Conservation (phyloP, 2,113 vertebrate genomes). For the Geothlypis trichas region DNA sequence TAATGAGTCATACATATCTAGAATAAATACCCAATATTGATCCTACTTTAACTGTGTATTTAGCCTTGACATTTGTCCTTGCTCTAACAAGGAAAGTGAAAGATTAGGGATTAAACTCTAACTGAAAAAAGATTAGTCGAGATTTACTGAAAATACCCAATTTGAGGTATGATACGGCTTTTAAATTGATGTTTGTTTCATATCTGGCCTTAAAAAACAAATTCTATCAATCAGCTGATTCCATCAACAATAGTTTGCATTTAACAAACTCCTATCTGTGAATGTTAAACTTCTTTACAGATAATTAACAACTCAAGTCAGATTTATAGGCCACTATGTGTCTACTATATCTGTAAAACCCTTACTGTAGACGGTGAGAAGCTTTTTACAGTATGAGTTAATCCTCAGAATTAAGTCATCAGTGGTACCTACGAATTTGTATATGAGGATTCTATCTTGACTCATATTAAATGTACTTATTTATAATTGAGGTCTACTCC, state of each 20-base stretch:
- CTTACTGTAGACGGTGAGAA: background rate
- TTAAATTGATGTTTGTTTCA: background rate
- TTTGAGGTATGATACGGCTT: background rate
- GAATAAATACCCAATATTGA: conserved; percentile 49
- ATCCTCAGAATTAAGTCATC: background rate
- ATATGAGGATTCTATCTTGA: background rate
- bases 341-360: background rate
- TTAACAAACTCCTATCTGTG: background rate
- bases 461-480: background rate
- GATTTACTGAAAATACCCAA: background rate
- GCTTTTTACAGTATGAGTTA: background rate
- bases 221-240: background rate
- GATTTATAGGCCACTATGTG: background rate
- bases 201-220: background rate
- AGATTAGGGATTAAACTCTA: conserved; percentile 59
- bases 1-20: background rate
- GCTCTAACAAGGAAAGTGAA: conserved; percentile 53
- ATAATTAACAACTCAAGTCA: background rate
- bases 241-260: background rate
- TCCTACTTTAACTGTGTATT: conserved; percentile 41
- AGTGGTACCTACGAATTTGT: background rate
- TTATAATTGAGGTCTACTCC: background rate
- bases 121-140: background rate
- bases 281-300: background rate
- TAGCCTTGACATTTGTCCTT: conserved; percentile 68